Conservation (phyloP, 2,113 vertebrate species). For the Cyanoderma ruficeps region DNA sequence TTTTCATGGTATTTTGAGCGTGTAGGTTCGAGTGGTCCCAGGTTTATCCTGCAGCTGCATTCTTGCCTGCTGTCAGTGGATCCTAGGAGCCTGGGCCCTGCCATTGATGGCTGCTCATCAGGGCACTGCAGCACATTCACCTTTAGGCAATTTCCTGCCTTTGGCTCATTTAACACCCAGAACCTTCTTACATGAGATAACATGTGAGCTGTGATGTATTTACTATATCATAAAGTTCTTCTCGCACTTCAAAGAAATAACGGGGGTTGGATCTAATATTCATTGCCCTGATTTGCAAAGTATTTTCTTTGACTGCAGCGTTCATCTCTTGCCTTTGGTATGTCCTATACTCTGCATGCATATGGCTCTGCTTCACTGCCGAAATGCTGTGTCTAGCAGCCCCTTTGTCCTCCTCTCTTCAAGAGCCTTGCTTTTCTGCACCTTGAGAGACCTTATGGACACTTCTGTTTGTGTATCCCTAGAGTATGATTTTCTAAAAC, state of each 20-base stretch:
- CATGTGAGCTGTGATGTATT: neutral
- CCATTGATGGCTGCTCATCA: neutral
- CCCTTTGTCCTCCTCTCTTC: neutral
- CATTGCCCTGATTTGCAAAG: neutral
- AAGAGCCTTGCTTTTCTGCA: neutral
- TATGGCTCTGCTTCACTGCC: neutral
- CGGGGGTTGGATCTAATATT: neutral
- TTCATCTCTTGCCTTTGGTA: fast-evolving
- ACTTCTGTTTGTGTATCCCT: neutral
- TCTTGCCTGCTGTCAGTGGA: neutral
- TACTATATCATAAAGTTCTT: neutral
- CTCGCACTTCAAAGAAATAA: neutral
- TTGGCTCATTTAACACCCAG: neutral
- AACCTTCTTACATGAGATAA: neutral
- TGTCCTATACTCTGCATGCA: neutral
- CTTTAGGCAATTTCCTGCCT: neutral
- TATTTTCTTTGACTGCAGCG: neutral
- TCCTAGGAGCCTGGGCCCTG: neutral
- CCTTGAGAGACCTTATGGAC: neutral
- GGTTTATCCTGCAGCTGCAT: neutral
- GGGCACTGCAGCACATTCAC: neutral
- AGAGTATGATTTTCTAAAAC: neutral
- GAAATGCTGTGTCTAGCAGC: neutral
- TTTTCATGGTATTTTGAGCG: neutral
- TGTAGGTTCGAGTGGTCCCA: neutral